Conservation (phyloP, 2,888 invertebrate species). For the Noctua janthe region DNA sequence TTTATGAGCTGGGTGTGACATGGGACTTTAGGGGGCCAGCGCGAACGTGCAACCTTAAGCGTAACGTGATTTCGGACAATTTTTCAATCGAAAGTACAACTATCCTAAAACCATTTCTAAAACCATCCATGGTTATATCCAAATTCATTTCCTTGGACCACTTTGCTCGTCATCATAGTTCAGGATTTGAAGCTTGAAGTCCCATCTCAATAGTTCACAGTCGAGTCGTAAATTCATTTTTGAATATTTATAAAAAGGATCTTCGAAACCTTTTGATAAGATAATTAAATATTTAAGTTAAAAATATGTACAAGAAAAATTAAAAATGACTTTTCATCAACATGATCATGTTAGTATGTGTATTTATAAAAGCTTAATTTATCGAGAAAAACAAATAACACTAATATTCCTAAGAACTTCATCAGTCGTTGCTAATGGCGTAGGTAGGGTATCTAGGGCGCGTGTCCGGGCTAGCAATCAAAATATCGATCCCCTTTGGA, state of each 20-base stretch:
- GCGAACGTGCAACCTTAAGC: not conserved
- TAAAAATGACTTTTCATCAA: too few relatives aligned
- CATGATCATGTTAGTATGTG: too few relatives aligned
- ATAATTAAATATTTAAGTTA: too few relatives aligned
- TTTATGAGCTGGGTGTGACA: not conserved
- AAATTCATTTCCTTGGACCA: too few relatives aligned
- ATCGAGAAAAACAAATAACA: not conserved
- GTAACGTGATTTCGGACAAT: not conserved
- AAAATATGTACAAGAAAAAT: too few relatives aligned
- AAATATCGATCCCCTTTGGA: constrained; percentile 5
- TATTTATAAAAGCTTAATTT: too few relatives aligned
- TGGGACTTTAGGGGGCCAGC: not conserved
- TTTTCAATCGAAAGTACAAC: not conserved
- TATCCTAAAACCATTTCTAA: not conserved
- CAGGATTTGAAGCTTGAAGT: too few relatives aligned
- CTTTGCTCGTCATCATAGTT: too few relatives aligned
- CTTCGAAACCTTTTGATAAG: too few relatives aligned
- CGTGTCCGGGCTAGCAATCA: not conserved
- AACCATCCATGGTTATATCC: not conserved
- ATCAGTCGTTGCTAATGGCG: not conserved
- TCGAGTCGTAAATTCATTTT: too few relatives aligned
- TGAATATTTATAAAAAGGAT: too few relatives aligned
- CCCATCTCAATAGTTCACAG: too few relatives aligned
- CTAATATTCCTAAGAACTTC: not conserved
- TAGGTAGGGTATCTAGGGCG: not conserved